Base-by-base conservation (phyloP, 1,140 invertebrate species). In the Carcinoscorpius rotundicauda region DNA sequence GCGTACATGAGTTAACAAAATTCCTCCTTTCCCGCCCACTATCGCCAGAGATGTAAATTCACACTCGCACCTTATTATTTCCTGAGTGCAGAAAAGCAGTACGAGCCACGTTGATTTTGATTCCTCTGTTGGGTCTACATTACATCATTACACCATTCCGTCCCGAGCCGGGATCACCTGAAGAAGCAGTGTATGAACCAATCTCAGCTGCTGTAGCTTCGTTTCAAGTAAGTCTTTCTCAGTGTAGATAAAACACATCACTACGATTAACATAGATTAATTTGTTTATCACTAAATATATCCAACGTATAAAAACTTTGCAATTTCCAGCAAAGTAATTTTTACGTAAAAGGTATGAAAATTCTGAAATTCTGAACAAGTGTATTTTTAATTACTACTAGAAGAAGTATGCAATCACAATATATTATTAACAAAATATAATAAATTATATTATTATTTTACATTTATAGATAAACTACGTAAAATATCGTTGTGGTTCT, bases 111-210 rank as follows among this genome's bases (percentile, higher is more conserved):
- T 81, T 93, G 70, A 82, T 96, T 59, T 80, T 97, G 66, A 87
- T 95, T 52, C 82, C 82, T 3, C 71, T 84, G 11, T 78, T 83
- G 60, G 82, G 82, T 29, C 74, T 84, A 6, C 81, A 96, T 75
- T 93, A 93, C 73, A 81, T 96, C 68, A 78, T 95, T 11, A 92
- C 87, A 56, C 89, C 91, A n/a, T 93, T 94, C 76, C 82, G 90
- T 67, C 92, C 93, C 0, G 71, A 74, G 5, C 66, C 75, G 29
- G 78, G 72, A 9, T 74, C 77, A 4, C 78, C 84, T 6, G 86
- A 84, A 80, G 87, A 89, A 76, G 79, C 83, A 61, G 78, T 84
- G 61, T 95, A 97, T 78, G 88, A 92, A 74, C 83, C 89, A 67
- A 80, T 88, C 64, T 87, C 90, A 5, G 91, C 93, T 58, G 79